Percentiles rank a stretch among this genome's conserved stretches.
Conservation (phyloP, 2,888 invertebrate species). For the Arctia plantaginis region DNA sequence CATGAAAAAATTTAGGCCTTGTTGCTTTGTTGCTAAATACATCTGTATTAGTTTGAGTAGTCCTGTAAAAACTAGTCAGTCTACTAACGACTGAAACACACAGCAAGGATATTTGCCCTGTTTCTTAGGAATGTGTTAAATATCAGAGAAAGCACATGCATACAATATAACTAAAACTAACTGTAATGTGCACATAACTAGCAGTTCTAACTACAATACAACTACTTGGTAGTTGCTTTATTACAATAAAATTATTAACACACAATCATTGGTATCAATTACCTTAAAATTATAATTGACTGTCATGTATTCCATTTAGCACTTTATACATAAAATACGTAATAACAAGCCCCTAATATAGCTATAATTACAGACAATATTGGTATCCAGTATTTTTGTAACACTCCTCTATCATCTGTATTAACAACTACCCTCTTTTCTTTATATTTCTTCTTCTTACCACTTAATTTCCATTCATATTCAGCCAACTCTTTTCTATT, state of each 20-base stretch:
- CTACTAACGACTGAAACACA: not conserved
- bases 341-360: constrained; percentile 62
- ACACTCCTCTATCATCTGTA: constrained; percentile 75
- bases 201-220: not conserved
- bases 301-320: constrained; percentile 3
- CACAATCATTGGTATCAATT: not conserved
- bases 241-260: not conserved
- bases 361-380: constrained; percentile 65
- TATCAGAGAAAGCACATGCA: not conserved
- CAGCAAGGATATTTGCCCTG: not conserved
- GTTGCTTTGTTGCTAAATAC: too few species aligned
- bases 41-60: not conserved
- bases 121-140: not conserved
- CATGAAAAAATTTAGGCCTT: too few species aligned
- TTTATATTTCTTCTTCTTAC: constrained; percentile 86
- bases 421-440: constrained; percentile 77
- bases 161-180: not conserved
- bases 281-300: constrained; percentile 26
- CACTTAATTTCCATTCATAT: constrained; percentile 91
- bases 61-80: not conserved
- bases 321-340: constrained; percentile 48
- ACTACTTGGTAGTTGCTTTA: not conserved
- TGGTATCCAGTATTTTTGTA: constrained; percentile 80
- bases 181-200: not conserved
- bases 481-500: constrained; percentile 91